phyloP scores from a whole-genome alignment of 1,140 invertebrate genomes.

The Atta cephalotes region DNA sequence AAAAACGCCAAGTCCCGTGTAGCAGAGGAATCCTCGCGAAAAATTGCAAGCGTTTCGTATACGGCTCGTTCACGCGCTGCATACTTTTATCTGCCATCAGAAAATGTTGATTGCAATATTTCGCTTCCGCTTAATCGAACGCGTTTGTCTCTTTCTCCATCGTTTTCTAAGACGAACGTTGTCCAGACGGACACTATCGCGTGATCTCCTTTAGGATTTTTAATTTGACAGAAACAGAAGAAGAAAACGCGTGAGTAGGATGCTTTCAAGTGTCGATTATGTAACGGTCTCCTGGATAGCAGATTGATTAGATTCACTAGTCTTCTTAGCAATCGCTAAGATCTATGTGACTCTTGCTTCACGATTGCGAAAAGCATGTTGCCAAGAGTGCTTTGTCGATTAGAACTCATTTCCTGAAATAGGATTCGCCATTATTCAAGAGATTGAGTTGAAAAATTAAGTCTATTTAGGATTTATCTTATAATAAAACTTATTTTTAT shows the following conservation, averaged over 20 bases:
- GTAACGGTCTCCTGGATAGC: constrained; percentile 4
- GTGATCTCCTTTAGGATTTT: constrained; percentile 46
- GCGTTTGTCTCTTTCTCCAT: constrained; percentile 45
- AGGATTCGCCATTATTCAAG: not conserved
- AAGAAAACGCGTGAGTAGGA: not conserved
- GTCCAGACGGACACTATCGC: constrained; percentile 39
- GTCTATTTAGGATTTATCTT: not conserved
- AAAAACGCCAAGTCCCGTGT: not conserved
- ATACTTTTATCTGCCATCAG: constrained; percentile 52
- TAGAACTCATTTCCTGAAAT: constrained; percentile 6
- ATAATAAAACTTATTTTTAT: not conserved
- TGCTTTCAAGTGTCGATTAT: constrained; percentile 30
- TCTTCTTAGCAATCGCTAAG: constrained; percentile 1
- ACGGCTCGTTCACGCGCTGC: constrained; percentile 5
- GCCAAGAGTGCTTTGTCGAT: constrained; percentile 4
- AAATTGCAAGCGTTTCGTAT: constrained; percentile 51
- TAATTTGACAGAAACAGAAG: constrained; percentile 23
- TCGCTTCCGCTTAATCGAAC: constrained; percentile 58
- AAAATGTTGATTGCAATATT: constrained; percentile 59
- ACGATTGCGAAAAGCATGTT: constrained; percentile 28
- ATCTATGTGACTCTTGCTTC: constrained; percentile 24
- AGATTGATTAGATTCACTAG: constrained; percentile 46
- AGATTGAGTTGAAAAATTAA: not conserved
- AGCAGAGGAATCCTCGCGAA: constrained; percentile 47
- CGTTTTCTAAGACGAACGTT: constrained; percentile 2